Evolutionary conservation across 2,888 invertebrate species (phyloP).

Genomic region (Sinohyriopsis cumingii): DNA sequence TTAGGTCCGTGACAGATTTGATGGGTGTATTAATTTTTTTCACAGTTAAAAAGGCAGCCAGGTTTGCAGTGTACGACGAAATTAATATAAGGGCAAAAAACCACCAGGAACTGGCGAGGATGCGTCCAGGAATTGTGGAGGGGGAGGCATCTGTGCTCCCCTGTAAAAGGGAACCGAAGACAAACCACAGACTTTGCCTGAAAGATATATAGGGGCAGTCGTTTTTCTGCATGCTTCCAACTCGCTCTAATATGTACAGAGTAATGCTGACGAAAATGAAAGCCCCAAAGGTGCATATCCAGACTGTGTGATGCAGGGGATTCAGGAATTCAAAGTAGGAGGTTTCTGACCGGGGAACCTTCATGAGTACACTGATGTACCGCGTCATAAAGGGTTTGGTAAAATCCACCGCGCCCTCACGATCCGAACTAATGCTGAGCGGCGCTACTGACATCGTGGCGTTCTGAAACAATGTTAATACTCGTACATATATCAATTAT

Average conservation of each 20-base stretch:
- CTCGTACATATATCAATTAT: neutral
- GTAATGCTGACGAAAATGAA: conserved; percentile 65
- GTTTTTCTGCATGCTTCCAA: conserved; percentile 49
- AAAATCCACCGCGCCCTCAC: conserved; percentile 69
- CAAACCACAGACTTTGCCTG: conserved; percentile 69
- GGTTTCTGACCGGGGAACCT: conserved; percentile 53
- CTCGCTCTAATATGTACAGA: conserved; percentile 62
- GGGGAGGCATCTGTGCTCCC: conserved; percentile 66
- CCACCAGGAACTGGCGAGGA: conserved; percentile 70
- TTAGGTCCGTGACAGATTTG: conserved; percentile 66
- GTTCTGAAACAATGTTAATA: conserved; percentile 54
- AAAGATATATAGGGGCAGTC: conserved; percentile 56
- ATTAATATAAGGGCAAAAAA: conserved; percentile 69
- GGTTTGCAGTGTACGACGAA: conserved; percentile 69
- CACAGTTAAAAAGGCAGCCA: conserved; percentile 70
- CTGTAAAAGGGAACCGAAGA: conserved; percentile 67
- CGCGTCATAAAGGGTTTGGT: conserved; percentile 70
- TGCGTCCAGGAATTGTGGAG: conserved; percentile 62
- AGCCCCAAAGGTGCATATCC: conserved; percentile 65
- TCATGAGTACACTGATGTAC: conserved; percentile 67
- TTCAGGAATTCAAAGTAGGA: conserved; percentile 70
- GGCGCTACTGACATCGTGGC: conserved; percentile 69
- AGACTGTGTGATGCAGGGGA: conserved; percentile 64
- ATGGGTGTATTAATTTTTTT: conserved; percentile 70
- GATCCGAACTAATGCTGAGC: conserved; percentile 64